Base-by-base conservation (phyloP, 2,888 invertebrate species). In the Portevinia maculata region DNA sequence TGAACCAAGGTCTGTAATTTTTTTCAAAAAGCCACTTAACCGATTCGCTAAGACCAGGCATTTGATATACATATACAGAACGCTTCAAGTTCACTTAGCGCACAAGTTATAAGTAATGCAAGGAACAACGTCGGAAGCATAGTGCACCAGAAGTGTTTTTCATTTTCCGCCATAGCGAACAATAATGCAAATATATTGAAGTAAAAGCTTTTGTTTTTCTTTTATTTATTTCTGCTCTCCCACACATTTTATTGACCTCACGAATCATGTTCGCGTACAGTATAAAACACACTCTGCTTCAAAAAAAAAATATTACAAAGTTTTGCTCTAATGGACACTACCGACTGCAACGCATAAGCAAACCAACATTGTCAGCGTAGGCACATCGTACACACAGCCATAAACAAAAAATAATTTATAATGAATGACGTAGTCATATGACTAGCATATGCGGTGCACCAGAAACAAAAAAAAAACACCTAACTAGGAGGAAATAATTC, bases 71-170 rank as follows among this genome's bases (percentile, higher is more conserved):
- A 44, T n/a, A 32, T 17, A 53, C 41, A 41, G 15, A 37, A 6
- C 21, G 9, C 52, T 39, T 60, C 39, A 39, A 70, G 57, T 69
- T 19, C 17, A 48, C 57, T 69, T n/a, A 1, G 7, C 19, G 13
- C 21, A 5, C 9, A 44, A 19, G 44, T 24, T 24, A 5, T 5
- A 9, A 17, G 9, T 5, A 9, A 17, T 24, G 5, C 48, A 48
- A 37, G 37, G 37, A 37, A n/a, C 11, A 50, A 19, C 30, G 19
- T 53, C 30, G 37, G 32, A 65, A 46, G 32, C 41, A 34, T 46
- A 53, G 52, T 60, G 60, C 52, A 62, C 52, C 71, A 15, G 24
- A 60, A 71, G 71, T 71, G 62, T 34, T 52, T 52, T 62, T 46
- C 44, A 13, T 59, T 19, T 50, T 30, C 59, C 24, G 34, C 37